Evolutionary conservation across 2,797 vertebrate genomes (phyloP), one percentile per base, ranked within the genome.

Genomic region (Allobates femoralis): DNA sequence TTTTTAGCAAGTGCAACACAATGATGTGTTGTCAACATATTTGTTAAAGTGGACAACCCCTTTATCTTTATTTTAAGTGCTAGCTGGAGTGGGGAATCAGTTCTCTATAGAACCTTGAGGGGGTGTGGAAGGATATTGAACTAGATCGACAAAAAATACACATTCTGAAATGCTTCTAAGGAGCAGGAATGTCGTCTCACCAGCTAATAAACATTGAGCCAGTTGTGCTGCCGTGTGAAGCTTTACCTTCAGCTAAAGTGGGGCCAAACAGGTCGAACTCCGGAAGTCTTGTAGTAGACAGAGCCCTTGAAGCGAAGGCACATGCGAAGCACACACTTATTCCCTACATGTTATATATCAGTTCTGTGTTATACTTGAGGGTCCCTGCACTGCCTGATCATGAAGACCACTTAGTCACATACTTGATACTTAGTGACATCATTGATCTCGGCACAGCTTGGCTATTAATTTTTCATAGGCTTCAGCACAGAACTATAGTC

Each of bases 401-500:
- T 60, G 12, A 41, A 62, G 56, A 37, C 77, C 32, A 41, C 34
- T 60, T 62, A n/a, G n/a, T 41, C 55, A 41, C 56, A 10, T 62
- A 60, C 41, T n/a, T 60, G 53, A 34, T 77, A 37, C 55, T 41
- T n/a, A 2, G 56, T 60, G 55, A 60, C 77, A 26, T 62, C 77
- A 62, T 79, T 79, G 34, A 56, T 62, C 77, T 60, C 41, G 5
- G 23, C 77, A 79, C 77, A 79, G 77, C 77, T 41, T 79, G 34
- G 32, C 32, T 26, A 62, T 79, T n/a, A 37, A 79, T 60, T 41
- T 62, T 79, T 79, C 32, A 79, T 79, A 41, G 23, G 55, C 34
- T 79, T 62, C 55, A 37, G 30, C 77, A 79, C 58, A 41, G 77
- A 60, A 79, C 34, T 60, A 2, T 60, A 79, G 77, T 18, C 56